Evolutionary conservation across 1,140 invertebrate genomes (phyloP).

Genomic region (Platorchestia sp.): DNA sequence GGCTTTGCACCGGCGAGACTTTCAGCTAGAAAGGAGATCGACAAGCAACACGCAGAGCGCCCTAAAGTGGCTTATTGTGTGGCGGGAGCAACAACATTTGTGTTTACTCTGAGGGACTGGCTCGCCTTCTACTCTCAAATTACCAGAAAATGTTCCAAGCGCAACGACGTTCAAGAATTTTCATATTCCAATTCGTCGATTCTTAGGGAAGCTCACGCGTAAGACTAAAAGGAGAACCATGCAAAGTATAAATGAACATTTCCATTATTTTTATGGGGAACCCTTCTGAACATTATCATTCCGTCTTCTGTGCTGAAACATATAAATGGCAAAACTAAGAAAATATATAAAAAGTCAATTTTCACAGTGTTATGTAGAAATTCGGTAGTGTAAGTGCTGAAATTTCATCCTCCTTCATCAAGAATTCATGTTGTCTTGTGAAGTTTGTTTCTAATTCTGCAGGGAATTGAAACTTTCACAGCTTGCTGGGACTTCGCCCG

Average conservation of each 20-base stretch:
- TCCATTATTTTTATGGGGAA: too few species aligned
- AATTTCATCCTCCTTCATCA: not conserved
- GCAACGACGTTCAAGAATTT: not conserved
- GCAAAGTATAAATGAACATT: too few species aligned
- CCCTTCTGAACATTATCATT: too few species aligned
- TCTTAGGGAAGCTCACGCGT: too few species aligned
- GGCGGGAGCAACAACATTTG: not conserved
- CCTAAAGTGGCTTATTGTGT: constrained; percentile 7
- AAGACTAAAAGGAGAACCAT: too few species aligned
- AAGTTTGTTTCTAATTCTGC: not conserved
- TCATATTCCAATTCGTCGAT: not conserved
- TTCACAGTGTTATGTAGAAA: too few species aligned
- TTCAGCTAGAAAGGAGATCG: not conserved
- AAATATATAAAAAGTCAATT: too few species aligned
- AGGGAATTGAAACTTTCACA: too few species aligned
- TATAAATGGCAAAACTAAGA: too few species aligned
- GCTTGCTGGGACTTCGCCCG: too few species aligned
- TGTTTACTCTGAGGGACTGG: not conserved
- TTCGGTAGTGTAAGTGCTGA: not conserved
- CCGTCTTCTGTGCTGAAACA: too few species aligned
- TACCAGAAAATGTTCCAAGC: not conserved
- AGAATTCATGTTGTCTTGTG: not conserved
- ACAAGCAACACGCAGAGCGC: not conserved
- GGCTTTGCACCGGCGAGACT: not conserved
- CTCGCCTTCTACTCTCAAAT: not conserved